Conservation (phyloP, 2,113 vertebrate genomes). For the Antigone vipio region DNA sequence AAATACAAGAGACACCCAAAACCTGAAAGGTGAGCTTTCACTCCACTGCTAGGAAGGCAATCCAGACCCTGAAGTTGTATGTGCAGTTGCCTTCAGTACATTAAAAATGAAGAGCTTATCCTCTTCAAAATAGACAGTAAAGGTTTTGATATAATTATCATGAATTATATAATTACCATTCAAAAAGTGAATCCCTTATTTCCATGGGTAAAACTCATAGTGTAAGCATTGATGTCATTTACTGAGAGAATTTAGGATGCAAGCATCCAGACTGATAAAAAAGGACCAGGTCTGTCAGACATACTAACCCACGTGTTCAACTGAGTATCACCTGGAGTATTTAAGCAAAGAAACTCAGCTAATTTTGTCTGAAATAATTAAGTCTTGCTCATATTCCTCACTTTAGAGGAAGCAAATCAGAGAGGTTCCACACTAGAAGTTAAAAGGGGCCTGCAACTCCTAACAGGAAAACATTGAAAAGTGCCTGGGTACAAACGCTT, state of each 20-base stretch:
- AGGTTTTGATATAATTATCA: not conserved
- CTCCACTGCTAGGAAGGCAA: not conserved
- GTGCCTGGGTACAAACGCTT: not conserved
- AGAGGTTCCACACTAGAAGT: not conserved
- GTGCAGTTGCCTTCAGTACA: not conserved
- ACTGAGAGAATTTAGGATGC: not conserved
- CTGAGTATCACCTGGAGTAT: not conserved
- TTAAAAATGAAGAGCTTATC: not conserved
- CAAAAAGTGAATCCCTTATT: not conserved
- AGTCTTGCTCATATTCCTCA: not conserved
- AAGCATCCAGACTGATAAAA: not conserved
- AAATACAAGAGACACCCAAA: not conserved
- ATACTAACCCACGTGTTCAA: not conserved
- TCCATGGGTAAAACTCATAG: not conserved
- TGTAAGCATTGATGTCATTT: not conserved
- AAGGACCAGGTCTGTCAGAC: not conserved
- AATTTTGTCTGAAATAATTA: not conserved
- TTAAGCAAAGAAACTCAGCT: not conserved
- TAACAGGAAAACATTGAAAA: not conserved
- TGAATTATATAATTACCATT: fast-evolving
- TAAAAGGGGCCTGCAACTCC: not conserved
- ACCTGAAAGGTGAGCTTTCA: not conserved
- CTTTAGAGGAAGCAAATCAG: not conserved
- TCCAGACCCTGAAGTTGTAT: not conserved
- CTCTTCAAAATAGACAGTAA: not conserved